Evolutionary conservation across 2,888 invertebrate species (phyloP).

Genomic region (Villa cingulata): DNA sequence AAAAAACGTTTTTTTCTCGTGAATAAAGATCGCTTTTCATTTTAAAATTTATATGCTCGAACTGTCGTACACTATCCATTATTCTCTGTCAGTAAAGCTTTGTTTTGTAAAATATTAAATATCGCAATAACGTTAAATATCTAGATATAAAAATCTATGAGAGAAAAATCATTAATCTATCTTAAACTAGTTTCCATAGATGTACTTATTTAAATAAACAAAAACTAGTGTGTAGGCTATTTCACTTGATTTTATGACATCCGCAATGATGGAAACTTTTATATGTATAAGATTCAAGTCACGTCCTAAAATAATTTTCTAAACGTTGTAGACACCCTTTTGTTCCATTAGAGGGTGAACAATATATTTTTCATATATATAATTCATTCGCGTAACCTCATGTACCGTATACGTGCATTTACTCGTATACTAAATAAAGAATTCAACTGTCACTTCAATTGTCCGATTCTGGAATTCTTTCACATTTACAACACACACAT

Average conservation of each 20-base stretch:
- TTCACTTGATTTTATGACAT: not conserved
- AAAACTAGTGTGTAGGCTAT: conserved; percentile 1
- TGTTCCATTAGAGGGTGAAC: not conserved
- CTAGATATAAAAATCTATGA: not conserved
- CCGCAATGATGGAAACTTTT: not conserved
- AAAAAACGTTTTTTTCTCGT: too few relatives aligned
- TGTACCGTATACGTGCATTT: too few relatives aligned
- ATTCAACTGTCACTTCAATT: too few relatives aligned
- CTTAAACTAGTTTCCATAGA: conserved; percentile 3
- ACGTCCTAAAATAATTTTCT: conserved; percentile 6
- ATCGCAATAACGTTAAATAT: not conserved
- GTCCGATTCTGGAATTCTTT: too few relatives aligned
- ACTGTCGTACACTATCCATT: conserved; percentile 3
- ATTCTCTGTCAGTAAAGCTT: not conserved
- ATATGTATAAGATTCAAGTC: not conserved
- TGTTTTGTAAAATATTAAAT: conserved; percentile 6
- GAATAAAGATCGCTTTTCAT: too few relatives aligned
- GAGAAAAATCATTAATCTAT: conserved; percentile 10
- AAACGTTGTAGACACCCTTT: not conserved
- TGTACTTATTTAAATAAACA: not conserved
- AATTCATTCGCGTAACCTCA: too few relatives aligned
- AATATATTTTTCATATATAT: too few relatives aligned
- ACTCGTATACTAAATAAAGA: too few relatives aligned
- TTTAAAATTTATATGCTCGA: conserved; percentile 6
- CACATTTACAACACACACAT: too few relatives aligned